Conservation (phyloP, 2,797 vertebrate species). For the Schizopygopsis pylzovi region DNA sequence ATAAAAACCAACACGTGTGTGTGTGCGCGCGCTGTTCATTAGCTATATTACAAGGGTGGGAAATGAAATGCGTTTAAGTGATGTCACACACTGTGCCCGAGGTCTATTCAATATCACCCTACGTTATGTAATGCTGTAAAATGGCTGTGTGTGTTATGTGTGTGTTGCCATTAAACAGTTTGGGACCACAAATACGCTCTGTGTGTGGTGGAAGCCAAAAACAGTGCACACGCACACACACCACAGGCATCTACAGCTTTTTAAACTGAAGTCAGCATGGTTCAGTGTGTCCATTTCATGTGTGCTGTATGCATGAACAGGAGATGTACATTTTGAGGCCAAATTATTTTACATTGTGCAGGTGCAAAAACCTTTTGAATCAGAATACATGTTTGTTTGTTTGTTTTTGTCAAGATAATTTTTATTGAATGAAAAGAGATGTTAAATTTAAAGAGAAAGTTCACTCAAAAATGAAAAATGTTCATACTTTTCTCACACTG, state of each 20-base stretch:
- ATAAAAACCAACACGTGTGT: background rate
- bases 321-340: background rate
- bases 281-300: slow-evolving; percentile 9
- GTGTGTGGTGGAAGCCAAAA: slow-evolving; percentile 23
- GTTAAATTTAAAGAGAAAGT: background rate
- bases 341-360: background rate
- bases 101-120: slow-evolving; percentile 41
- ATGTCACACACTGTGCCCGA: slow-evolving; percentile 45
- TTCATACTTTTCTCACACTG: background rate
- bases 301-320: background rate
- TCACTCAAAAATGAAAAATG: background rate
- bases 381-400: background rate
- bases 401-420: background rate
- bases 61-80: slow-evolving; percentile 42
- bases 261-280: slow-evolving; percentile 25
- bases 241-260: slow-evolving; percentile 19
- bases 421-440: background rate
- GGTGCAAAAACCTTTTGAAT: slow-evolving; percentile 2
- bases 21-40: slow-evolving; percentile 7
- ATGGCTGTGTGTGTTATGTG: slow-evolving; percentile 22
- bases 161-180: slow-evolving; percentile 39
- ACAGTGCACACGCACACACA: background rate
- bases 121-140: slow-evolving; percentile 32
- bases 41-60: slow-evolving; percentile 35
- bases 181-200: slow-evolving; percentile 37